Evolutionary conservation across 2,113 vertebrate species (phyloP).

Genomic region (Mus spicilegus): DNA sequence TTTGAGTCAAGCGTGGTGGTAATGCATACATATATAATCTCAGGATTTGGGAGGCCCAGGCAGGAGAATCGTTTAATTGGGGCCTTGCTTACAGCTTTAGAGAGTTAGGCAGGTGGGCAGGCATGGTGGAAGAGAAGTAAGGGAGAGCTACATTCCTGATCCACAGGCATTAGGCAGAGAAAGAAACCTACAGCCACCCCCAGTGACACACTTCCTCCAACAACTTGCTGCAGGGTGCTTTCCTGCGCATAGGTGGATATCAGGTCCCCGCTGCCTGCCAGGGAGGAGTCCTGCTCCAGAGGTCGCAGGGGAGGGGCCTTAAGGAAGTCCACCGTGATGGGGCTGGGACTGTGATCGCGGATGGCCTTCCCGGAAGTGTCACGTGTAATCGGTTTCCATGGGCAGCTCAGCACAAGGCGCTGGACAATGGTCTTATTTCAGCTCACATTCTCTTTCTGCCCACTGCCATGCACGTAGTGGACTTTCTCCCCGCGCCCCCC

Average conservation of each 20-base stretch:
- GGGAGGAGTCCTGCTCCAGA: constrained; percentile 3
- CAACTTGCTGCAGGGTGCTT: background rate
- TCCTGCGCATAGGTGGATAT: constrained; percentile 22
- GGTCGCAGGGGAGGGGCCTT: background rate
- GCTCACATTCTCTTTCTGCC: constrained; percentile 67
- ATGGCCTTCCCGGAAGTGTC: background rate
- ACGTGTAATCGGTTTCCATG: background rate
- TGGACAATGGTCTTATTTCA: constrained; percentile 61
- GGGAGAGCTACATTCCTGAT: background rate
- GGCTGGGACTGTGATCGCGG: background rate
- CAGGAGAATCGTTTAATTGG: background rate
- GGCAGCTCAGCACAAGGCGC: background rate
- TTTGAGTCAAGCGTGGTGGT: background rate
- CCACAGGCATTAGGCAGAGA: background rate
- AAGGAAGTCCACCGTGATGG: background rate
- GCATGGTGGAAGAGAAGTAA: background rate
- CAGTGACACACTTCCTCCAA: background rate
- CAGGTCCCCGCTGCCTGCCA: background rate
- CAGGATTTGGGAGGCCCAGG: background rate
- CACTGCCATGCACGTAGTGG: constrained; percentile 53
- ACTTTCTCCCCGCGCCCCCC: constrained; percentile 5
- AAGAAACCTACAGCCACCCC: background rate
- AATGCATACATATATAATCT: background rate
- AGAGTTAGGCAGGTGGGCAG: background rate
- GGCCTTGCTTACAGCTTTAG: background rate